Conservation (phyloP, 2,113 vertebrate genomes). For the Larimichthys polyactis region DNA sequence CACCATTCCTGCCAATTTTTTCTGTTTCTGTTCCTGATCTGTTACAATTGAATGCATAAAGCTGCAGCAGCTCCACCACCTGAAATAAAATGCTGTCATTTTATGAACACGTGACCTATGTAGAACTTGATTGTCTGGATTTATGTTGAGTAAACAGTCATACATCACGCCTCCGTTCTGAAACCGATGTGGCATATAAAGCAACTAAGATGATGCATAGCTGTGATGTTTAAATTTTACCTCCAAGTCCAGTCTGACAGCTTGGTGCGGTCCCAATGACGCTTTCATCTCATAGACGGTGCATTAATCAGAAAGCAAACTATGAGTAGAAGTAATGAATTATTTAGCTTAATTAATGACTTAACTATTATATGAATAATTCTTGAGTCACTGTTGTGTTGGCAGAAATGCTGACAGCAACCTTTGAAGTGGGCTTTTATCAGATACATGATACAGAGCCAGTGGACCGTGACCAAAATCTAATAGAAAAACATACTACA, state of each 20-base stretch:
- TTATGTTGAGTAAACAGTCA: slow-evolving; percentile 28
- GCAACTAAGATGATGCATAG: neutral
- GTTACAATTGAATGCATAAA: neutral
- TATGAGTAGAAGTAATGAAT: neutral
- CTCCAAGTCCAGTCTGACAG: neutral
- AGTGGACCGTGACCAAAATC: slow-evolving; percentile 55
- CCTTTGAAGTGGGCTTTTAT: slow-evolving; percentile 34
- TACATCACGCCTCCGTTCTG: neutral
- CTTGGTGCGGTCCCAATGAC: neutral
- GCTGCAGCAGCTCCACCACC: neutral
- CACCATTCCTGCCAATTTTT: neutral
- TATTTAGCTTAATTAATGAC: neutral
- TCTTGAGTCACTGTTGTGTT: neutral
- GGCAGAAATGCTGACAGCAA: slow-evolving; percentile 30
- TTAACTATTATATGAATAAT: neutral
- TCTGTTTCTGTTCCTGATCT: too few species aligned
- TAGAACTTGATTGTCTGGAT: slow-evolving; percentile 4
- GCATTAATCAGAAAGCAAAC: neutral
- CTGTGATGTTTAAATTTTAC: neutral
- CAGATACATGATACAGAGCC: slow-evolving; percentile 40
- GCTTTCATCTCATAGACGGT: neutral
- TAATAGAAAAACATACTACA: slow-evolving; percentile 53
- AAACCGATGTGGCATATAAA: slow-evolving; percentile 19
- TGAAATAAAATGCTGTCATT: neutral
- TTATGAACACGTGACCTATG: neutral